Percentiles rank a stretch among this genome's conserved stretches.
Evolutionary conservation across 1,140 invertebrate genomes (phyloP).

Genomic region (Andricus grossulariae): DNA sequence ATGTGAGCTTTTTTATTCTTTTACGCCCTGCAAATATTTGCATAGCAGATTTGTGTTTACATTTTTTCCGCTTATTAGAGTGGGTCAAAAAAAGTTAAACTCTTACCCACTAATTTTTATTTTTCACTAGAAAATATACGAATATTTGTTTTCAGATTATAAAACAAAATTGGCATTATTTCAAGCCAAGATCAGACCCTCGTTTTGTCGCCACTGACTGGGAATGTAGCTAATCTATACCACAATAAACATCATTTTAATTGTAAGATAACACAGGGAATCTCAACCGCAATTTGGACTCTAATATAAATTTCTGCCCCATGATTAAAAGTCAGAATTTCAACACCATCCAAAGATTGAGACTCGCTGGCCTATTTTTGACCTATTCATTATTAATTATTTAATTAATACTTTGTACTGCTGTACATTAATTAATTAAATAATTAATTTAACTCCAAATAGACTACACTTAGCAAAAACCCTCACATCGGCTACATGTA

Average conservation of each 20-base stretch:
- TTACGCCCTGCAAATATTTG: background rate
- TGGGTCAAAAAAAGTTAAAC: too few relatives aligned
- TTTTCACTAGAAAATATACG: background rate
- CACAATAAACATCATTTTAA: conserved; percentile 37
- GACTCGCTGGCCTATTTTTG: background rate
- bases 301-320: background rate
- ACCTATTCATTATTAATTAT: background rate
- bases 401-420: background rate
- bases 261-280: conserved; percentile 32
- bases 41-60: too few relatives aligned
- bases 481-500: conserved; percentile 55
- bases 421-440: conserved; percentile 21
- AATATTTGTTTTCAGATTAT: background rate
- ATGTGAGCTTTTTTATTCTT: background rate
- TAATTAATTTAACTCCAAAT: conserved; percentile 31
- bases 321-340: background rate
- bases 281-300: conserved; percentile 38
- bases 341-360: background rate
- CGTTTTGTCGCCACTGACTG: conserved; percentile 41
- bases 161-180: background rate
- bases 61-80: too few relatives aligned
- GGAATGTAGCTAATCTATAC: conserved; percentile 38
- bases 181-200: background rate
- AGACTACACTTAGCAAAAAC: conserved; percentile 53
- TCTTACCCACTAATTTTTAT: too few relatives aligned